Conservation (phyloP, 2,113 vertebrate species). For the Vombatus ursinus region DNA sequence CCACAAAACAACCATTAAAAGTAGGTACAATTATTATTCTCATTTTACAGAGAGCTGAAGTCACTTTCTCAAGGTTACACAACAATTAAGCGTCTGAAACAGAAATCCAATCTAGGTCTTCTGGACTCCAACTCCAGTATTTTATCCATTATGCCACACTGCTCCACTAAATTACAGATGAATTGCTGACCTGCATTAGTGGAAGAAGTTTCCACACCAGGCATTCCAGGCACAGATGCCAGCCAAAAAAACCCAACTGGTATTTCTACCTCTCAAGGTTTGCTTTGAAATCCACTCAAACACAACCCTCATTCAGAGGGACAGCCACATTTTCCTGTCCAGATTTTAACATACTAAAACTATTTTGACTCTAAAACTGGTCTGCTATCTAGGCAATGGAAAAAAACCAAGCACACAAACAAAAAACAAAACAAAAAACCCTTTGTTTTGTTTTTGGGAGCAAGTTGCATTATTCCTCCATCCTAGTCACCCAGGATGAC, state of each 20-base stretch:
- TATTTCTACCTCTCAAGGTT: neutral
- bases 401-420: neutral
- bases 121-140: neutral
- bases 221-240: too few species aligned
- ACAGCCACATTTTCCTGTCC: neutral
- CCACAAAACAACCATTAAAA: constrained; percentile 40
- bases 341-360: neutral
- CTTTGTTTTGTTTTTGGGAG: neutral
- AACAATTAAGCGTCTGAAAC: neutral
- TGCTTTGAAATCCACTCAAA: neutral
- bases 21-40: constrained; percentile 38
- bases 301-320: neutral
- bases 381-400: neutral
- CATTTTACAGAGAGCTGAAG: constrained; percentile 52
- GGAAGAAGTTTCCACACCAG: neutral
- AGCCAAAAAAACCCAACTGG: neutral
- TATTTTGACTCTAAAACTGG: neutral
- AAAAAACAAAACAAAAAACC: neutral
- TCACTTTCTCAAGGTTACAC: constrained; percentile 10
- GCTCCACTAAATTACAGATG: neutral
- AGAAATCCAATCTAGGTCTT: neutral
- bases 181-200: neutral
- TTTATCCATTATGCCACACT: neutral
- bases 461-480: neutral
- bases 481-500: neutral